phyloP scores from a whole-genome alignment of 2,888 invertebrate species.

The Didymodactylos carnosus region DNA sequence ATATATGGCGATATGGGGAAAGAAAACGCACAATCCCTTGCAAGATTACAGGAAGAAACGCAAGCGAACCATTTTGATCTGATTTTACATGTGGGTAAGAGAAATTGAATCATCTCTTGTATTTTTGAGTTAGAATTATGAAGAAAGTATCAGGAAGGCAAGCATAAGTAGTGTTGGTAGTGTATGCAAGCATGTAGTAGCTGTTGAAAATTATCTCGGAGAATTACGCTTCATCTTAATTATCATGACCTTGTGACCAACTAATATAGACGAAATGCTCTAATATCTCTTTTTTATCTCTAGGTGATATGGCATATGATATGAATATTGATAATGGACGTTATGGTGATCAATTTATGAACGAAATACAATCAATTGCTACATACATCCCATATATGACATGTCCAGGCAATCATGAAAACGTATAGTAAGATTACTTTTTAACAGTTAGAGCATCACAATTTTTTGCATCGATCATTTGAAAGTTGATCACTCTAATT shows the following conservation, averaged over 20 bases:
- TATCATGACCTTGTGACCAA: no score
- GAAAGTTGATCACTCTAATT: no score
- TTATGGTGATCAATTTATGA: constrained; percentile 75
- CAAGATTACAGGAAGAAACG: constrained; percentile 10
- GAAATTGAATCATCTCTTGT: neutral
- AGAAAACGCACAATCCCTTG: constrained; percentile 48
- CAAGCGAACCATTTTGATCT: constrained; percentile 13
- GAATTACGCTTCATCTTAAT: no score
- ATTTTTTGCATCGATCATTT: no score
- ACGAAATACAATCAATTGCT: constrained; percentile 66
- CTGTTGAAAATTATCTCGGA: no score
- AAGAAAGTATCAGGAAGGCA: no score
- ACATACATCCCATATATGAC: constrained; percentile 62
- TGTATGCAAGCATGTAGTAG: no score
- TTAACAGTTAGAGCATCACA: neutral
- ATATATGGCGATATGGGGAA: constrained; percentile 35
- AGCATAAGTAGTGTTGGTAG: no score
- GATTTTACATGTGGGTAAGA: constrained; percentile 18
- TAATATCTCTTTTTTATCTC: no score
- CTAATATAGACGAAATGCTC: no score
- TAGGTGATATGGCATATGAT: constrained; percentile 28
- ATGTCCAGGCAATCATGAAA: constrained; percentile 69
- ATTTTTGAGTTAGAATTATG: neutral
- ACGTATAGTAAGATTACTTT: constrained; percentile 48
- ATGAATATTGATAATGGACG: constrained; percentile 44